Evolutionary conservation across 2,113 vertebrate species (phyloP).

Genomic region (Meriones unguiculatus): DNA sequence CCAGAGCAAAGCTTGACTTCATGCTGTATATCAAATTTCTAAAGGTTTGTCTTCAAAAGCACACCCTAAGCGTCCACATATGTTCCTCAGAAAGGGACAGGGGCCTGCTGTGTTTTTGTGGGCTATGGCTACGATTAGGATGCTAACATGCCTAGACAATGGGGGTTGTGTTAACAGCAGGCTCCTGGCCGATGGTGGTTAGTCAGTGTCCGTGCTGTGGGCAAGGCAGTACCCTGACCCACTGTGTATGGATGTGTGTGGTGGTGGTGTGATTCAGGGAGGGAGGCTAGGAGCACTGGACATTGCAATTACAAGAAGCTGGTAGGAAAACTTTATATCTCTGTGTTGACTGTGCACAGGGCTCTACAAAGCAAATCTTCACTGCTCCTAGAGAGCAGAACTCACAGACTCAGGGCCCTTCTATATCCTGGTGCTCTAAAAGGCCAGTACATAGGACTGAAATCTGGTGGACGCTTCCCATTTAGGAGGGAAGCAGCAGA

Average conservation of each 20-base stretch:
- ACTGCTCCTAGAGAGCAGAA: not conserved
- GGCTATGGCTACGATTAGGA: constrained; percentile 18
- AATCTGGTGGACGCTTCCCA: not conserved
- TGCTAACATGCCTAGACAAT: constrained; percentile 37
- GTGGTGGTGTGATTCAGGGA: not conserved
- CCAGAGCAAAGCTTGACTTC: not conserved
- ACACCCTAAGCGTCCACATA: constrained; percentile 8
- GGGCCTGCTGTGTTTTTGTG: not conserved
- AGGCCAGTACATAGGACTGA: not conserved
- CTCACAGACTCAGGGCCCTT: not conserved
- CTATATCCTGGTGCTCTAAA: not conserved
- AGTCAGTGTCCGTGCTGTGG: not conserved
- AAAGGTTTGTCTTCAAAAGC: constrained; percentile 37
- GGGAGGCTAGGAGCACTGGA: not conserved
- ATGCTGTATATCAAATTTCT: not conserved
- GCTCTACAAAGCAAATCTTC: not conserved
- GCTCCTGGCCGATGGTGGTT: not conserved
- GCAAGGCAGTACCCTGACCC: not conserved
- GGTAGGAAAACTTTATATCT: not conserved
- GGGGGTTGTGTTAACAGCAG: not conserved
- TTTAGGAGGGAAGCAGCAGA: not conserved
- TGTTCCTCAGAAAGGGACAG: not conserved
- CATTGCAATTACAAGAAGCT: not conserved
- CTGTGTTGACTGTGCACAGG: not conserved
- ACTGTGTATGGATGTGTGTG: not conserved